Base-by-base conservation (phyloP, 2,797 vertebrate genomes). In the Hoplostethus mediterraneus region DNA sequence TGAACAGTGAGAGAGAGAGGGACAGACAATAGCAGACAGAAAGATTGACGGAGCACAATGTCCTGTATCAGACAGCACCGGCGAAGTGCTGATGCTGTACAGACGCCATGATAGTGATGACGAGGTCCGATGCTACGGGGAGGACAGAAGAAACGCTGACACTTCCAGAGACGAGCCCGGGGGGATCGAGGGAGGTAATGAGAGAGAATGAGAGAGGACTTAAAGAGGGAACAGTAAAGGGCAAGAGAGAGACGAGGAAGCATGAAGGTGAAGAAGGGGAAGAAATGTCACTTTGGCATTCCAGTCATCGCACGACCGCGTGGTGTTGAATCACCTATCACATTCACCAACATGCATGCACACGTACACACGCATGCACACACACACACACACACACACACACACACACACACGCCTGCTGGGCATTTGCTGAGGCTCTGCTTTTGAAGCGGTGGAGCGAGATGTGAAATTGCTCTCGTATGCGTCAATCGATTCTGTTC, bases 381-480 rank as follows among this genome's bases (percentile, higher is more conserved):
- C n/a, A 51, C 17, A 36, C 17, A 17, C 68, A 70, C 45, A 36
- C 67, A 45, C 64, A 38, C 62, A 30, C 73, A 58, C 16, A 63
- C 59, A 48, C 21, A 54, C 7, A 56, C 55, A 54, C 60, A 36
- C 62, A 67, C 44, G 65, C 40, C 57, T 53, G 65, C 52, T 16
- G 49, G 13, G 21, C 6, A 28, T 55, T 48, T 58, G 65, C 71
- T 1, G 63, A 65, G 49, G 66, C 63, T 70, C 44, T 14, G 62
- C 44, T 70, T 78, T 73, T 83, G 65, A 84, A 79, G 63, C 79
- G 28, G 64, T 42, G 61, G 71, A 48, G 38, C 8, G 12, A 69
- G 75, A 89, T 55, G 33, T 89, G 71, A 87, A 90, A 88, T 87
- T 82, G 68, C 82, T 86, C 80, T 79, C 60, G 76, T 59, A 75